Base-by-base conservation (phyloP, 2,113 vertebrate species). In the Dasyprocta punctata region DNA sequence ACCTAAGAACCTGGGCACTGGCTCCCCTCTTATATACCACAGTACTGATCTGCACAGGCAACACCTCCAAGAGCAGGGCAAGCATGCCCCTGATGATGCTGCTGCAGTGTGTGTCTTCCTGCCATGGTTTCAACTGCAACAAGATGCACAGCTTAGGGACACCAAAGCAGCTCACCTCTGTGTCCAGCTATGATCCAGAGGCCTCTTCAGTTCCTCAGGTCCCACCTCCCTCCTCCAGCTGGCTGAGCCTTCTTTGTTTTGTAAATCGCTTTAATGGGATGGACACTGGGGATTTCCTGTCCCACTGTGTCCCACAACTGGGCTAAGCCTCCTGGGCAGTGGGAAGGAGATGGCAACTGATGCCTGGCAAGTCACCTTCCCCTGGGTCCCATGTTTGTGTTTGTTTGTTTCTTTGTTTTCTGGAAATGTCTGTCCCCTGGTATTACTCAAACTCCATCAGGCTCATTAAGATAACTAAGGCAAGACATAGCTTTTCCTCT, bases 301-400 rank as follows among this genome's bases (percentile, higher is more conserved):
- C 5, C 33, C 44, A 16, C 9, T 7, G 60, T 54, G 30, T n/a
- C 49, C 58, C 54, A 17, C 22, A 71, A 60, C 24, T 11, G 44
- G 80, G 33, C 19, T 49, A 33, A 84, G 44, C 4, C 8, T 0
- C 0, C 0, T 30, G n/a, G 3, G 33, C n/a, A 33, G 6, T 77
- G 88, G 24, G 10, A 75, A 94, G 44, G 33, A 86, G 60, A 13
- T 12, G n/a, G 71, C 83, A 90, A 67, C 41, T 19, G 63, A 67
- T 22, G 36, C 30, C 28, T n/a, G 0, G 12, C 28, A 69, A 65
- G 58, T 71, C 1, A 10, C 36, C 26, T 81, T 81, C 7, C 58
- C 47, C 41, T 3, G 20, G 38, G 14, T 20, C 47, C 36, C 0
- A n/a, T n/a, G n/a, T n/a, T n/a, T 0, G 8, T 8, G 47, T 49